phyloP scores from a whole-genome alignment of 2,797 vertebrate genomes.

The Pterois miles region DNA sequence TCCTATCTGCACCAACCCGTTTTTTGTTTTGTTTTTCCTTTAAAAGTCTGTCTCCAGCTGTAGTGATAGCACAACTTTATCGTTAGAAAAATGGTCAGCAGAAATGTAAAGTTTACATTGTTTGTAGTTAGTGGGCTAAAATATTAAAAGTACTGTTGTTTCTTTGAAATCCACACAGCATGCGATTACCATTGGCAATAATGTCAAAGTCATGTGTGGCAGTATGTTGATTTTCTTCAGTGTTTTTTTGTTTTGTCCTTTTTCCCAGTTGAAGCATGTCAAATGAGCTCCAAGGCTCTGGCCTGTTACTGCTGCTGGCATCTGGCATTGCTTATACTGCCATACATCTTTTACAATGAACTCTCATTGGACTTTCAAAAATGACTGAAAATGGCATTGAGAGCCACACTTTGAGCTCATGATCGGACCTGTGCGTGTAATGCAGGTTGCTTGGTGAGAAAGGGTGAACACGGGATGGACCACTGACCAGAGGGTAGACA shows the following conservation, averaged over 20 bases:
- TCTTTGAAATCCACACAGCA: constrained; percentile 7
- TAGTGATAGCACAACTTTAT: constrained; percentile 37
- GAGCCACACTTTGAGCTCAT: background rate
- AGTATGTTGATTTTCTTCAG: constrained; percentile 22
- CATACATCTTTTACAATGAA: constrained; percentile 12
- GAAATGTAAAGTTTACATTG: constrained; percentile 57
- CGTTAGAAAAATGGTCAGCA: constrained; percentile 72
- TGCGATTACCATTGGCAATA: constrained; percentile 1
- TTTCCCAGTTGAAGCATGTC: constrained; percentile 37
- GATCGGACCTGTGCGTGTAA: background rate
- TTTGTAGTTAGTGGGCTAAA: constrained; percentile 49
- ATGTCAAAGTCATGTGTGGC: constrained; percentile 17
- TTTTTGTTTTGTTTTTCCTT: background rate
- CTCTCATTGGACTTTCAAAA: background rate
- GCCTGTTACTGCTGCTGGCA: constrained; percentile 22
- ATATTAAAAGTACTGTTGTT: constrained; percentile 3
- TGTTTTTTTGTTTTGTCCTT: constrained; percentile 34
- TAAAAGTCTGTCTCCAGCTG: constrained; percentile 33
- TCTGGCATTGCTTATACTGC: constrained; percentile 20
- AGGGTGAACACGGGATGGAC: background rate
- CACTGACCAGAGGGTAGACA: background rate
- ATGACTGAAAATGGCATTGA: background rate
- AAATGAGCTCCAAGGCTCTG: constrained; percentile 27
- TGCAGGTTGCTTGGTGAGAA: background rate
- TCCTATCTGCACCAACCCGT: constrained; percentile 7